Percentiles rank a stretch among this genome's conserved stretches.
Evolutionary conservation across 2,888 invertebrate species (phyloP).

Genomic region (Plebejus anna): DNA sequence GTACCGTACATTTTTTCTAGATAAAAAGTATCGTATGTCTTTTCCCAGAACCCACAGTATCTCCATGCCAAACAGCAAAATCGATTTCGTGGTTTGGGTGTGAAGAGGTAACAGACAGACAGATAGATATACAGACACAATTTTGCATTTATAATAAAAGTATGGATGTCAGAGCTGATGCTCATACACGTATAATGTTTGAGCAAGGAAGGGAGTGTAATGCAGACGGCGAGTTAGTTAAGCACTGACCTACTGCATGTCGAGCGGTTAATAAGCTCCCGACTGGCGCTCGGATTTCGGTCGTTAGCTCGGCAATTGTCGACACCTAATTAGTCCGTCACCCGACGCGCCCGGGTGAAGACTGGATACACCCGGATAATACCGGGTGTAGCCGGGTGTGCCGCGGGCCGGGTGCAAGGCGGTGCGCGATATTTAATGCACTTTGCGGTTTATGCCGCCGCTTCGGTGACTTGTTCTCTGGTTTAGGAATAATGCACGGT

Average conservation of each 20-base stretch:
- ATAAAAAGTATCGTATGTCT: too few species aligned
- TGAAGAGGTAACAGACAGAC: too few species aligned
- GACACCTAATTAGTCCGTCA: constrained; percentile 68
- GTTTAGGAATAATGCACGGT: background rate
- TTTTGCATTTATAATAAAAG: background rate
- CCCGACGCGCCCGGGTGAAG: constrained; percentile 57
- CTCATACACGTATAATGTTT: constrained; percentile 7
- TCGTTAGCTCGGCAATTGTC: constrained; percentile 72
- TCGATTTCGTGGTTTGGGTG: too few species aligned
- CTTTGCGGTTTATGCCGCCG: constrained; percentile 19
- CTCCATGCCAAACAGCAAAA: too few species aligned
- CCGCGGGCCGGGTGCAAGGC: background rate
- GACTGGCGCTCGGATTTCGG: constrained; percentile 61
- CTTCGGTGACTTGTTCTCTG: constrained; percentile 19
- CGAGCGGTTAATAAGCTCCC: constrained; percentile 64
- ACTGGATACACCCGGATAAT: constrained; percentile 60
- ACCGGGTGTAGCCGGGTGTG: background rate
- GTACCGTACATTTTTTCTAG: background rate
- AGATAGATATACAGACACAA: too few species aligned
- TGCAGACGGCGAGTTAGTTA: constrained; percentile 46
- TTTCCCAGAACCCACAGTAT: too few species aligned
- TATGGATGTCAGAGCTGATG: background rate
- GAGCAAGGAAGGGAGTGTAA: constrained; percentile 1
- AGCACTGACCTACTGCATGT: constrained; percentile 45
- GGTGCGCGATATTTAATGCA: constrained; percentile 48